Percentiles rank a stretch among this genome's conserved stretches.
phyloP scores from a whole-genome alignment of 2,113 vertebrate species.

The Bos javanicus region DNA sequence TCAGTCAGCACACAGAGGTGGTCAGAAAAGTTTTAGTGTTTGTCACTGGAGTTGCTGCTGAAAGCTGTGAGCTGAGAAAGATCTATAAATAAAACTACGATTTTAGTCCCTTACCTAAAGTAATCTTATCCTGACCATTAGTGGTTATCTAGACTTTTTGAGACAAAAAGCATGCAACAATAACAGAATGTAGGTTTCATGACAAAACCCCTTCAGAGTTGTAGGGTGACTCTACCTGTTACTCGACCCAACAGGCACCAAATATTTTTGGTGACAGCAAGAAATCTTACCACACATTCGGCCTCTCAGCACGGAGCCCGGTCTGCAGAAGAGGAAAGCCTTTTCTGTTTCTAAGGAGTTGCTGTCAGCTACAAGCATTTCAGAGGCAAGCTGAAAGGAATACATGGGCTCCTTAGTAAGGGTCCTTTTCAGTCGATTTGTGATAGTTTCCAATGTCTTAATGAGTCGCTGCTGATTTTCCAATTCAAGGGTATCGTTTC shows the following conservation, averaged over 20 bases:
- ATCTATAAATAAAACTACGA: background rate
- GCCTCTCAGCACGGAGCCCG: slow-evolving; percentile 94
- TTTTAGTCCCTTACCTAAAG: background rate
- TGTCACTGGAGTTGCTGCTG: background rate
- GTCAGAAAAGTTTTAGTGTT: background rate
- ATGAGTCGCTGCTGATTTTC: slow-evolving; percentile 94
- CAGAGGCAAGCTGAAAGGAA: slow-evolving; percentile 91
- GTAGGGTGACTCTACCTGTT: background rate
- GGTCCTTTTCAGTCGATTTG: slow-evolving; percentile 92
- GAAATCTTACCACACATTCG: slow-evolving; percentile 94
- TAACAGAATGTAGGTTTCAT: background rate
- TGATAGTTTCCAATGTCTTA: slow-evolving; percentile 91
- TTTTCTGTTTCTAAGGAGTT: slow-evolving; percentile 92
- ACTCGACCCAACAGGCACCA: background rate
- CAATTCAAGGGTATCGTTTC: slow-evolving; percentile 93
- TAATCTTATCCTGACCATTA: background rate
- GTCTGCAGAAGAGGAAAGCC: slow-evolving; percentile 92
- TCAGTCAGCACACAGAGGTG: background rate
- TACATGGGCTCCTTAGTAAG: slow-evolving; percentile 92
- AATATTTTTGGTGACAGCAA: background rate
- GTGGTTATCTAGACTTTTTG: background rate
- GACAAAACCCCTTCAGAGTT: background rate
- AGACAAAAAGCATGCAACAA: background rate
- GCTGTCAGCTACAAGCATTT: slow-evolving; percentile 92
- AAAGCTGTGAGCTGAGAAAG: background rate